Percentiles rank a stretch among this genome's conserved stretches.
phyloP scores from a whole-genome alignment of 2,797 vertebrate genomes.

The Cyclopterus lumpus region DNA sequence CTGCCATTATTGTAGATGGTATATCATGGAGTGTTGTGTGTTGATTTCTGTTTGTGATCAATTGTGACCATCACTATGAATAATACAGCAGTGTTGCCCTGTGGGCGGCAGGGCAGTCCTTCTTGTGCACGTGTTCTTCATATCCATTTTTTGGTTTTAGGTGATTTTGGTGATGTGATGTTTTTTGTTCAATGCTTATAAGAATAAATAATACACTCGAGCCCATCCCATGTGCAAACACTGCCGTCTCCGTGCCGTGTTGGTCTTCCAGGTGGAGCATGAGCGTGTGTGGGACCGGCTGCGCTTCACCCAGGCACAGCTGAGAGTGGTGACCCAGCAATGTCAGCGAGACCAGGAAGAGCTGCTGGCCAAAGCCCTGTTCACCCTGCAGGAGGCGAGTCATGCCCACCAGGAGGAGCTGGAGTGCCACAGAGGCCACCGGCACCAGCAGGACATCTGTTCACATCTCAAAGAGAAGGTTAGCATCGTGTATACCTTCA shows the following conservation, averaged over 20 bases:
- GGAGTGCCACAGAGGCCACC: slow-evolving; percentile 79
- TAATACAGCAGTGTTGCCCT: slow-evolving; percentile 9
- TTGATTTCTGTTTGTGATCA: slow-evolving; percentile 34
- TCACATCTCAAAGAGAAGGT: slow-evolving; percentile 90
- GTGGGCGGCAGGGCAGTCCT: neutral
- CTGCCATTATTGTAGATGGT: slow-evolving; percentile 50
- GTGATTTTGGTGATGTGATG: too few species aligned
- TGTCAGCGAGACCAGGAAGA: slow-evolving; percentile 82
- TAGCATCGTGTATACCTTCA: slow-evolving; percentile 27
- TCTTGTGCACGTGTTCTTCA: neutral
- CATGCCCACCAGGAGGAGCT: slow-evolving; percentile 83
- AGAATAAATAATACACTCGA: neutral
- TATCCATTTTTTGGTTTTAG: slow-evolving; percentile 7
- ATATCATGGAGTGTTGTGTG: slow-evolving; percentile 35
- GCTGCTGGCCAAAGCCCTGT: slow-evolving; percentile 83
- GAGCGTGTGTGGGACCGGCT: slow-evolving; percentile 83
- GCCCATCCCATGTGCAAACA: neutral
- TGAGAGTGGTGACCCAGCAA: slow-evolving; percentile 74
- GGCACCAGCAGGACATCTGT: slow-evolving; percentile 89
- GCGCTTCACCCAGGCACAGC: slow-evolving; percentile 81
- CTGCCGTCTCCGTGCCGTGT: neutral
- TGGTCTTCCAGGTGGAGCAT: slow-evolving; percentile 82
- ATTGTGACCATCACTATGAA: slow-evolving; percentile 21
- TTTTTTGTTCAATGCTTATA: neutral
- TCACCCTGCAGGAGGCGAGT: slow-evolving; percentile 85